Evolutionary conservation across 2,888 invertebrate species (phyloP), one percentile per base, ranked within the genome.

Genomic region (Megalurothrips usitatus): DNA sequence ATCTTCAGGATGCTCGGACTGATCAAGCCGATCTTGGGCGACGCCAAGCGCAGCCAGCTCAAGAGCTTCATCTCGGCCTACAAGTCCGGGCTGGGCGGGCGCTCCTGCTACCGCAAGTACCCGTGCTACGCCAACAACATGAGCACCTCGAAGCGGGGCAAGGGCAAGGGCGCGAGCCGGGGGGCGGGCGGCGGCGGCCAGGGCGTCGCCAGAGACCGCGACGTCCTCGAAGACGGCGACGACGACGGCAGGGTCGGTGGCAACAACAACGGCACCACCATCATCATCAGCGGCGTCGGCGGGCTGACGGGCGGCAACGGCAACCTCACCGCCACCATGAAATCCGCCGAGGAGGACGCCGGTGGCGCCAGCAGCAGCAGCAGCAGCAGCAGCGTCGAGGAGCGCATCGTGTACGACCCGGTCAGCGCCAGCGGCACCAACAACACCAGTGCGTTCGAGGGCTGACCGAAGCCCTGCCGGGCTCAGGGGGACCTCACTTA

Each of bases 81-180:
- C 68, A 75, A 75, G 68, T 9, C 68, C 23, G 68, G 68, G 68
- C 68, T 75, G 26, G 26, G 68, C 68, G 68, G 68, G 26, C 68
- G 68, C 23, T 75, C 68, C 26, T 75, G 68, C 68, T 75, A 75
- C 26, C 68, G 68, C 11, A 75, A 75, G 68, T 75, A 75, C 68
- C 68, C 68, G 23, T 75, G 68, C 68, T 75, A 26, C 68, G 68
- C 68, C 68, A 75, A 75, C 68, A 75, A 75, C 68, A 26, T 75
- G 26, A 75, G 12, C 68, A 26, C 10, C 26, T n/a, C n/a, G n/a
- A 26, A 75, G 68, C 68, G 68, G 26, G 68, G 9, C 23, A 68
- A n/a, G 68, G 68, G 23, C 11, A 23, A 10, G n/a, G 68, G n/a
- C 11, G 68, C 23, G 6, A 23, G 68, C 23, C 68, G 68, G 68